Conservation (phyloP, 2,888 invertebrate species). For the Leptogaster cylindrica region DNA sequence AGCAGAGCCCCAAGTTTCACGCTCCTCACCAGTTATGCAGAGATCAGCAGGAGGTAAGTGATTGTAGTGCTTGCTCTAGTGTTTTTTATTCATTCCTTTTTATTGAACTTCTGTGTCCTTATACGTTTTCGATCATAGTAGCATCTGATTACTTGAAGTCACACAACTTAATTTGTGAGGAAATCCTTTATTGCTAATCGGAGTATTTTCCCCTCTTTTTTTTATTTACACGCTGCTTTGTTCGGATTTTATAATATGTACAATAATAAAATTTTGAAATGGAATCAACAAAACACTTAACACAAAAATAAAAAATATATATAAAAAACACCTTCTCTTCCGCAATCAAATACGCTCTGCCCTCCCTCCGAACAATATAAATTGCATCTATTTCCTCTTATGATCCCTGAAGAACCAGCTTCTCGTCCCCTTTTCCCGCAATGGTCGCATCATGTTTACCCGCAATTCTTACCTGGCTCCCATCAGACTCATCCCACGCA, state of each 20-base stretch:
- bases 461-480: conserved; percentile 90
- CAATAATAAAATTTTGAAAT: conserved; percentile 21
- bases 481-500: conserved; percentile 72
- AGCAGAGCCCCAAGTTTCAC: conserved; percentile 71
- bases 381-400: too few relatives aligned
- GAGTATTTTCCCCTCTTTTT: conserved; percentile 52
- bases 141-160: conserved; percentile 9
- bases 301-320: too few relatives aligned
- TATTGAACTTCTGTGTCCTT: conserved; percentile 23
- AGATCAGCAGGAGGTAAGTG: conserved; percentile 53
- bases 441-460: conserved; percentile 94
- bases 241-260: conserved; percentile 55
- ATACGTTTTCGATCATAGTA: conserved; percentile 14
- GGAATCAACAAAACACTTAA: conserved; percentile 29
- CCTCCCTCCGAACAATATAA: background rate
- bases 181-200: conserved; percentile 56
- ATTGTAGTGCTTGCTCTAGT: background rate
- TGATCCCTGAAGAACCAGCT: conserved; percentile 62
- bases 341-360: background rate
- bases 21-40: conserved; percentile 65
- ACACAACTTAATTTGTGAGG: conserved; percentile 33
- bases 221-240: conserved; percentile 63
- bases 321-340: background rate
- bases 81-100: background rate
- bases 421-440: conserved; percentile 86